phyloP scores from a whole-genome alignment of 2,888 invertebrate species.

The Trypoxylon attenuatum region DNA sequence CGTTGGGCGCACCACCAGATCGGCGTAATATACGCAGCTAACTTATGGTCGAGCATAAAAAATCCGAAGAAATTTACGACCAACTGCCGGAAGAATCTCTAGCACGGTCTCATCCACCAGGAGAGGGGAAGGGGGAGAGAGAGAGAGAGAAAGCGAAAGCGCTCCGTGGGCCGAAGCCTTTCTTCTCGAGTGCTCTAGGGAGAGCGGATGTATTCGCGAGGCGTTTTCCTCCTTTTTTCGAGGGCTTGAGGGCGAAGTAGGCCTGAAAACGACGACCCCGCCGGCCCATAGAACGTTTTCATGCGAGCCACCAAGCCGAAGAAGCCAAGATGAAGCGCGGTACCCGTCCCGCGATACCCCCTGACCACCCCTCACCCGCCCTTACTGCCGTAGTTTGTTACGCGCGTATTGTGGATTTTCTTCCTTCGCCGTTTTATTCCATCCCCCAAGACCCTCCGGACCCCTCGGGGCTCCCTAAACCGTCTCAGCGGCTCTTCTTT shows the following conservation, averaged over 20 bases:
- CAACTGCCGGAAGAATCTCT: conserved; percentile 13
- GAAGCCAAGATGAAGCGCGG: conserved; percentile 33
- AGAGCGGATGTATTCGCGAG: conserved; percentile 40
- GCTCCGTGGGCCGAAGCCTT: conserved; percentile 36
- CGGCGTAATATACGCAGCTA: too few species aligned
- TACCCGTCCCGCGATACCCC: too few species aligned
- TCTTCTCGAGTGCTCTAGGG: conserved; percentile 23
- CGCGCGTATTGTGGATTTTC: conserved; percentile 56
- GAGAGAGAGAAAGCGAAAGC: conserved; percentile 21
- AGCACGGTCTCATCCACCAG: not conserved
- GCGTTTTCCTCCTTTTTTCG: conserved; percentile 17
- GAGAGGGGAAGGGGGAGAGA: not conserved
- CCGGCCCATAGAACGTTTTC: conserved; percentile 46
- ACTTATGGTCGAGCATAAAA: not conserved
- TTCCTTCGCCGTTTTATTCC: conserved; percentile 24
- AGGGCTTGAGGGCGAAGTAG: conserved; percentile 36
- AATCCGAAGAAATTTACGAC: conserved; percentile 7
- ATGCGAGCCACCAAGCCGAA: conserved; percentile 33
- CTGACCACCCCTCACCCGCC: not conserved
- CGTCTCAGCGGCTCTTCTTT: conserved; percentile 13
- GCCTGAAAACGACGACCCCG: conserved; percentile 42
- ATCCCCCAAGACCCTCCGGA: conserved; percentile 4
- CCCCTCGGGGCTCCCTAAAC: not conserved
- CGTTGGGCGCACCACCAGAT: not conserved
- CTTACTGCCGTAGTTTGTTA: conserved; percentile 47